Evolutionary conservation across 2,797 vertebrate genomes (phyloP).

Genomic region (Mus spretus): DNA sequence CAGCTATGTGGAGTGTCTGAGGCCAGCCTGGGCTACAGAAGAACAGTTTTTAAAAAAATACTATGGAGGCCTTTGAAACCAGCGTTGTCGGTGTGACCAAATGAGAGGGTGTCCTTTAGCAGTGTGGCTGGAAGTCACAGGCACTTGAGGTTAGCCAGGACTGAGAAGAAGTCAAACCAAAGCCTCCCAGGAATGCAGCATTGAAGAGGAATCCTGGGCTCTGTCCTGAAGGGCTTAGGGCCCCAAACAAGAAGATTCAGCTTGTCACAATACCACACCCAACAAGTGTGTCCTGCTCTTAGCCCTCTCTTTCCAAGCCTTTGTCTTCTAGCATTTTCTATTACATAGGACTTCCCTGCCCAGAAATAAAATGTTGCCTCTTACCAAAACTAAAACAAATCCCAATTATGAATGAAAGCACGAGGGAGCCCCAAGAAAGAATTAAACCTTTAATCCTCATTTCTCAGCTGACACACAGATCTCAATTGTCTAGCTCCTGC

Average conservation of each 20-base stretch:
- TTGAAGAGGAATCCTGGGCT: not conserved
- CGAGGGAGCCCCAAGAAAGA: slow-evolving; percentile 1
- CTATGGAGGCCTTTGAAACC: slow-evolving; percentile 20
- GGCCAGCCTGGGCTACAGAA: not conserved
- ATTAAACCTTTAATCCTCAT: slow-evolving; percentile 59
- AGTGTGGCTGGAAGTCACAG: not conserved
- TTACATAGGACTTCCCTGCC: not conserved
- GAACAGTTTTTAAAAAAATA: not conserved
- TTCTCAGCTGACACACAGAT: slow-evolving; percentile 63
- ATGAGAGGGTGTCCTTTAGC: slow-evolving; percentile 8
- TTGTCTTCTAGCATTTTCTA: not conserved
- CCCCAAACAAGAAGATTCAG: not conserved
- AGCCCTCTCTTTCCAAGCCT: not conserved
- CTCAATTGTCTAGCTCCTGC: not conserved
- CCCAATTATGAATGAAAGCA: slow-evolving; percentile 10
- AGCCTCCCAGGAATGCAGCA: not conserved
- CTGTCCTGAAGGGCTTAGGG: not conserved
- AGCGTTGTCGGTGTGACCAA: slow-evolving; percentile 29
- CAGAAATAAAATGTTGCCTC: slow-evolving; percentile 44
- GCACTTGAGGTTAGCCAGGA: not conserved
- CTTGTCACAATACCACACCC: not conserved
- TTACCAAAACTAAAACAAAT: slow-evolving; percentile 54
- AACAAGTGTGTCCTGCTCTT: not conserved
- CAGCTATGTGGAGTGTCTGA: not conserved
- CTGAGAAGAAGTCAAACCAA: not conserved